These are phyloP conservation scores for Butastur rufipennis DNA, from an alignment of 2,113 vertebrate genomes.

Conservation along the genomic window DNA sequence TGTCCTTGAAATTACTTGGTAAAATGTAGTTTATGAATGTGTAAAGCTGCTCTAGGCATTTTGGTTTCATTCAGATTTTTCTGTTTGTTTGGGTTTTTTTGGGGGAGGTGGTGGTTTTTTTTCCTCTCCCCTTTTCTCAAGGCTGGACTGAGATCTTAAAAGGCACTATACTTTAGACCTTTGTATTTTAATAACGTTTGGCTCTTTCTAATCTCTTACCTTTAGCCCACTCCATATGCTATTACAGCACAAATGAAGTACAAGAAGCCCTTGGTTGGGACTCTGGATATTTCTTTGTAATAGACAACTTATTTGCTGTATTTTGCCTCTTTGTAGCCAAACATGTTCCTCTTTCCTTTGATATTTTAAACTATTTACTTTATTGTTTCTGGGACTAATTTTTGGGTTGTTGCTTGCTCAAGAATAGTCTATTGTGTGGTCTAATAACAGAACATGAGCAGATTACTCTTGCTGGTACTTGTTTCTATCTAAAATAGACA, in stretches of 20 bases:
- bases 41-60: background rate
- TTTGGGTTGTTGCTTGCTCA: background rate
- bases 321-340: background rate
- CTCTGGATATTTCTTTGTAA: background rate
- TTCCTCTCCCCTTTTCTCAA: background rate
- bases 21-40: background rate
- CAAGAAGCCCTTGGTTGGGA: background rate
- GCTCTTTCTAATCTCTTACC: background rate
- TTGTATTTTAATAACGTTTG: background rate
- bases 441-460: constrained; percentile 1
- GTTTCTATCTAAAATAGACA: background rate
- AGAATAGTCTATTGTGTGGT: background rate
- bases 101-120: no score
- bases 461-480: background rate
- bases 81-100: background rate
- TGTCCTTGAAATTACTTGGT: background rate
- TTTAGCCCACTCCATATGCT: background rate
- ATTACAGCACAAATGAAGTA: background rate
- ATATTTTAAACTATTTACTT: background rate
- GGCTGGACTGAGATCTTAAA: background rate
- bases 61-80: background rate
- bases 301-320: background rate
- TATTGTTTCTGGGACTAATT: background rate
- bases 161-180: background rate
- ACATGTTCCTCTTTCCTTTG: background rate